Percentiles rank a stretch among this genome's conserved stretches.
phyloP scores from a whole-genome alignment of 53 echinoderm and acorn worm genomes.

The Hippasteria phrygiana region DNA sequence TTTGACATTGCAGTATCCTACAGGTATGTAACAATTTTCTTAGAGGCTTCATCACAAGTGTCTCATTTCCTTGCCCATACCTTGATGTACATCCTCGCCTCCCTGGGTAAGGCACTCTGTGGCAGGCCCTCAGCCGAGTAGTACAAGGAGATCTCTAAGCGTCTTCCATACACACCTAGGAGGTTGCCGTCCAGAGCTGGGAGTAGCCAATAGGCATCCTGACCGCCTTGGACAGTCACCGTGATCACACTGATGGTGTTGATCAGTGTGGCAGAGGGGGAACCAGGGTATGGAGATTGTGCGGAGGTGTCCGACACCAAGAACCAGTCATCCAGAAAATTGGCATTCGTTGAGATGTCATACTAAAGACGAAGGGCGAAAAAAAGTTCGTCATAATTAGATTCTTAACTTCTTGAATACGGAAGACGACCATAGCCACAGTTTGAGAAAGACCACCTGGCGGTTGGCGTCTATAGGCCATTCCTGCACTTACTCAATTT shows the following conservation, averaged over 20 bases:
- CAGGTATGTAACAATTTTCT: neutral
- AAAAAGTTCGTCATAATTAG: neutral
- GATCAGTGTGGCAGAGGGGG: slow-evolving; percentile 18
- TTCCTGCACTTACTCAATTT: too few species aligned
- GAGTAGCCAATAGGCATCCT: slow-evolving; percentile 68
- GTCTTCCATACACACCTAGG: slow-evolving; percentile 77
- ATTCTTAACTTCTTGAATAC: too few species aligned
- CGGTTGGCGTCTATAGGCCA: too few species aligned
- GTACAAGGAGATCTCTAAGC: slow-evolving; percentile 64
- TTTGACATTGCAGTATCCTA: too few species aligned
- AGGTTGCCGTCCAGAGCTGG: slow-evolving; percentile 75
- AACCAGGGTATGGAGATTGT: neutral
- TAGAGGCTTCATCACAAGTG: neutral
- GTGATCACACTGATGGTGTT: slow-evolving; percentile 43
- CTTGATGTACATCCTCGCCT: slow-evolving; percentile 62
- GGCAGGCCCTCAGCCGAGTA: slow-evolving; percentile 54
- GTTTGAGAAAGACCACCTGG: too few species aligned
- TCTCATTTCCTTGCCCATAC: neutral
- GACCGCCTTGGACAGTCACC: slow-evolving; percentile 39
- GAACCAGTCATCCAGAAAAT: slow-evolving; percentile 40
- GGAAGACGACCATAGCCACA: too few species aligned
- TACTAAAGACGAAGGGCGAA: slow-evolving; percentile 49
- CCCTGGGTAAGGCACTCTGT: slow-evolving; percentile 7
- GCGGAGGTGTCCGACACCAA: slow-evolving; percentile 30
- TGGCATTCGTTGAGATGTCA: slow-evolving; percentile 59